Percentiles rank a stretch among this genome's conserved stretches.
Evolutionary conservation across 2,888 invertebrate species (phyloP).

Genomic region (Acronicta psi): DNA sequence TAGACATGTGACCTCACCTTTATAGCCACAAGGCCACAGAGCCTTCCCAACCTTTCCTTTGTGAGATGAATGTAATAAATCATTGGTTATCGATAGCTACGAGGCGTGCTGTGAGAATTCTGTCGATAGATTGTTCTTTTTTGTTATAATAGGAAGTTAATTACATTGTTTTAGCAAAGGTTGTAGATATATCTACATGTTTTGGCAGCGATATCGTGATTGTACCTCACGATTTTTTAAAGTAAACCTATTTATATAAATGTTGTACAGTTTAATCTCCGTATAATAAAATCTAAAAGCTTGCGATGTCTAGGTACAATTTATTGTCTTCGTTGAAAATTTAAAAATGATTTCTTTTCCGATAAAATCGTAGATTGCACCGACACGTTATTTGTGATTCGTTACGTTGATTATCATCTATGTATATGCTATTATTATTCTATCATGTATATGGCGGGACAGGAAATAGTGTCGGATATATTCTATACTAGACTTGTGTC

Average conservation of each 20-base stretch:
- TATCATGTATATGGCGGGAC: slow-evolving; percentile 37
- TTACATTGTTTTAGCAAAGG: slow-evolving; percentile 46
- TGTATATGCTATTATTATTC: slow-evolving; percentile 28
- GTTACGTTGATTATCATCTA: slow-evolving; percentile 38
- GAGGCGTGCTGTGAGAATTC: slow-evolving; percentile 64
- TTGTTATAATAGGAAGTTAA: slow-evolving; percentile 45
- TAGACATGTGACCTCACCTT: slow-evolving; percentile 78
- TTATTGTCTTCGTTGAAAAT: slow-evolving; percentile 17
- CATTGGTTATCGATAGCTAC: slow-evolving; percentile 69
- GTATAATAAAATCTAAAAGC: slow-evolving; percentile 10
- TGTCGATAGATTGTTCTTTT: slow-evolving; percentile 65
- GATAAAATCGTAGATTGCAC: slow-evolving; percentile 48
- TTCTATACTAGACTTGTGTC: slow-evolving; percentile 37
- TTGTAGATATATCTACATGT: slow-evolving; percentile 15
- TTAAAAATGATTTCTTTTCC: slow-evolving; percentile 11
- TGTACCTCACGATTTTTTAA: slow-evolving; percentile 28
- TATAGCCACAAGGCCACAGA: slow-evolving; percentile 71
- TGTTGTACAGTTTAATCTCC: slow-evolving; percentile 11
- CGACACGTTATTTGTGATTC: slow-evolving; percentile 44
- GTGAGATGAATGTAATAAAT: slow-evolving; percentile 62
- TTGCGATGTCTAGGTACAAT: slow-evolving; percentile 3
- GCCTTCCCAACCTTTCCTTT: slow-evolving; percentile 74
- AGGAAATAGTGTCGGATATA: slow-evolving; percentile 38
- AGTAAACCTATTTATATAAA: not conserved
- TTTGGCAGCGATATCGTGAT: slow-evolving; percentile 28